Conservation (phyloP, 2,888 invertebrate genomes). For the Clistopyga incitator region DNA sequence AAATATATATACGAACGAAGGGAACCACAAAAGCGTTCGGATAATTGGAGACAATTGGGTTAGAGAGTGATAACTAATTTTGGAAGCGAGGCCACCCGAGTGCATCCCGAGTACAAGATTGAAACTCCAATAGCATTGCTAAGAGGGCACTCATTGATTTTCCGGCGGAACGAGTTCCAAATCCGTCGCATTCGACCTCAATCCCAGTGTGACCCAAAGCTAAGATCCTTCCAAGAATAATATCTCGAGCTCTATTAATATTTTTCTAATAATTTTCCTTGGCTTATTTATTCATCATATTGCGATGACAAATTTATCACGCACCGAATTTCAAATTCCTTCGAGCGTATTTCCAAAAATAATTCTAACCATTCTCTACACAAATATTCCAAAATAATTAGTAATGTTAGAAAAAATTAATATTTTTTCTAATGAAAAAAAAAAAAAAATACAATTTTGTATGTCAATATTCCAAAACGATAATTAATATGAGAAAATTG, state of each 20-base stretch:
- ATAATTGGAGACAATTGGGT: slow-evolving; percentile 31
- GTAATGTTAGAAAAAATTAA: no score
- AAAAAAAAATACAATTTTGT: neutral
- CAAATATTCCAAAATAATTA: no score
- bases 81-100: slow-evolving; percentile 40
- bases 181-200: slow-evolving; percentile 54
- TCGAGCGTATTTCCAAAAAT: neutral
- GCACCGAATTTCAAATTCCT: slow-evolving; percentile 24
- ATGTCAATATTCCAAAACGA: neutral
- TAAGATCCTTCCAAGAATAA: slow-evolving; percentile 36
- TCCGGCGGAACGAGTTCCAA: slow-evolving; percentile 52
- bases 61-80: slow-evolving; percentile 39
- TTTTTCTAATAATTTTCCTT: slow-evolving; percentile 57
- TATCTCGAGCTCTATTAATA: slow-evolving; percentile 55
- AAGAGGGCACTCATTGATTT: slow-evolving; percentile 51
- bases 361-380: no score
- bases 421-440: neutral
- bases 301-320: slow-evolving; percentile 46
- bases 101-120: slow-evolving; percentile 26
- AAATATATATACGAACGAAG: neutral
- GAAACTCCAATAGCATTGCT: slow-evolving; percentile 24
- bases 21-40: neutral
- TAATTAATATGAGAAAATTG: neutral
- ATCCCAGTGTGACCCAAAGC: slow-evolving; percentile 37
- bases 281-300: slow-evolving; percentile 20